Conservation (phyloP, 2,888 invertebrate genomes). For the Leucoptera coffeella region DNA sequence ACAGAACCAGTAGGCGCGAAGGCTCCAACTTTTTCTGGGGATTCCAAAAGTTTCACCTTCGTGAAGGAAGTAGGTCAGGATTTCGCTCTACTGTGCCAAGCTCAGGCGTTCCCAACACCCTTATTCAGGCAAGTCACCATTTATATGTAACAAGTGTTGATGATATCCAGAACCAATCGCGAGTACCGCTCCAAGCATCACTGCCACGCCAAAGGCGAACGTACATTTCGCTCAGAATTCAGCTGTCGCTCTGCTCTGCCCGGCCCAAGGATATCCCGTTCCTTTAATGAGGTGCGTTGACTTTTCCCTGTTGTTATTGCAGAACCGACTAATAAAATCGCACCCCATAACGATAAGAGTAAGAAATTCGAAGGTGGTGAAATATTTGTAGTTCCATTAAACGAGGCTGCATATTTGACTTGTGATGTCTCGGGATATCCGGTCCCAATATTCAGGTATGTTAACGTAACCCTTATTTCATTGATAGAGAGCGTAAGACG, state of each 20-base stretch:
- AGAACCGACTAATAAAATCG: conserved; percentile 65
- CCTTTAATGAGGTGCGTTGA: conserved; percentile 59
- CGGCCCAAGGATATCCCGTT: conserved; percentile 54
- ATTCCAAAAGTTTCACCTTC: conserved; percentile 19
- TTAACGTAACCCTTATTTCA: no score
- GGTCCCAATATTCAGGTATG: conserved; percentile 43
- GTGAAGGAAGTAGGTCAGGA: conserved; percentile 16
- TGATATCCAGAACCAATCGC: conserved; percentile 31
- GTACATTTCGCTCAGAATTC: conserved; percentile 23
- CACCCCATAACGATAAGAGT: conserved; percentile 47
- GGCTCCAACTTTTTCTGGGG: conserved; percentile 36
- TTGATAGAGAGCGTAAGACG: no score
- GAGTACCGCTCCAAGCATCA: conserved; percentile 43
- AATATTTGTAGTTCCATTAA: conserved; percentile 29
- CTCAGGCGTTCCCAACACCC: conserved; percentile 48
- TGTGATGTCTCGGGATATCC: conserved; percentile 52
- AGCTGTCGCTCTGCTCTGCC: conserved; percentile 39
- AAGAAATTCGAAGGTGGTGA: conserved; percentile 28
- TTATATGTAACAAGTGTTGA: not conserved
- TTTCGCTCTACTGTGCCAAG: conserved; percentile 43
- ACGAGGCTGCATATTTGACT: conserved; percentile 32
- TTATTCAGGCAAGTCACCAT: conserved; percentile 30
- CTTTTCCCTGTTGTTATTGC: conserved; percentile 14
- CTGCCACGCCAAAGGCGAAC: conserved; percentile 41
- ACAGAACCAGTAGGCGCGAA: conserved; percentile 8